These are phyloP conservation scores for Ibycter americanus DNA, from an alignment of 2,797 vertebrate species.

Conservation along the genomic window DNA sequence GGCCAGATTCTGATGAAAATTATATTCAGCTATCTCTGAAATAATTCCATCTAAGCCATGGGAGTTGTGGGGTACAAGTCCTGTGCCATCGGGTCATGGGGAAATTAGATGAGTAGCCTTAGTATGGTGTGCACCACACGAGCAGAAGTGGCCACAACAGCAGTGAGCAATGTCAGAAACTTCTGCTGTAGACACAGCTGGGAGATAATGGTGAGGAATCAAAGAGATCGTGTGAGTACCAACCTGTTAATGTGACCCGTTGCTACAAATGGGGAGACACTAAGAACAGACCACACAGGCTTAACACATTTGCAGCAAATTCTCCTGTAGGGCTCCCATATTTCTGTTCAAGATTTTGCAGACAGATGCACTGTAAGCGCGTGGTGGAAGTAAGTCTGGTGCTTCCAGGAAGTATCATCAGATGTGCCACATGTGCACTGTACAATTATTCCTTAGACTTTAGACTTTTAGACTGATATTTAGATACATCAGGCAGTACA, in stretches of 20 bases:
- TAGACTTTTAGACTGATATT: background rate
- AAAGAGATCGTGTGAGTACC: background rate
- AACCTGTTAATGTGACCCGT: background rate
- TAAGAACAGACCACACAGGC: background rate
- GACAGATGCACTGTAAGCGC: background rate
- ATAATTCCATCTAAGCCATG: background rate
- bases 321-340: background rate
- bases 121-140: accelerated
- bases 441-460: background rate
- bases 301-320: background rate
- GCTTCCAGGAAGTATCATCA: background rate
- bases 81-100: background rate
- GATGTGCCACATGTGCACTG: background rate
- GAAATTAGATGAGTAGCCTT: background rate
- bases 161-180: background rate
- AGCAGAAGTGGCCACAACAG: background rate
- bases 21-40: background rate
- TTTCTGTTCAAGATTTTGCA: background rate
- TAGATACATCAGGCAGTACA: background rate
- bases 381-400: background rate
- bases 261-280: background rate
- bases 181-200: background rate
- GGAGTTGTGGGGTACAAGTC: background rate
- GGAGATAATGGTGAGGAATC: background rate
- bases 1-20: background rate